A percentile compares a stretch with the other conserved stretches of the same genome.
Evolutionary conservation across 1,140 invertebrate species (phyloP).

Genomic region (Cataglyphis hispanica): DNA sequence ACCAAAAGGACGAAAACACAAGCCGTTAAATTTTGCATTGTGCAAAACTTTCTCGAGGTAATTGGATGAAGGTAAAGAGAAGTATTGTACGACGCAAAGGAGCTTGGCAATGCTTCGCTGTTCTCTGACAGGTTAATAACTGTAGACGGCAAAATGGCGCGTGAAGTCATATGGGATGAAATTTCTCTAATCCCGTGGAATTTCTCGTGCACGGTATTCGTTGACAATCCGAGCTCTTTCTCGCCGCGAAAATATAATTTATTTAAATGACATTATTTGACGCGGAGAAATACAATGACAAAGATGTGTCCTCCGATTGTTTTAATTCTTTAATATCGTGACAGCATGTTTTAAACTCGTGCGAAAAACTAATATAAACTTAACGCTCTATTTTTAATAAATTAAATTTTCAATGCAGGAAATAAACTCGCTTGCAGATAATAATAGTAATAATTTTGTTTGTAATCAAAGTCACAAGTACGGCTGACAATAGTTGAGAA

Average conservation of each 20-base stretch:
- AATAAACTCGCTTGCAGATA: no score
- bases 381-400: no score
- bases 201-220: conserved; percentile 13
- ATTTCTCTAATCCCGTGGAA: conserved; percentile 45
- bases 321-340: neutral
- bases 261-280: conserved; percentile 41
- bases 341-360: neutral
- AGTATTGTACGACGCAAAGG: conserved; percentile 42
- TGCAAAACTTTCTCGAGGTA: conserved; percentile 47
- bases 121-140: conserved; percentile 53
- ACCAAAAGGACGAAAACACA: neutral
- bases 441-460: no score
- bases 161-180: neutral
- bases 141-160: conserved; percentile 25
- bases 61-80: conserved; percentile 37
- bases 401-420: neutral
- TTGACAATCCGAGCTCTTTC: conserved; percentile 11
- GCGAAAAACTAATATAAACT: neutral
- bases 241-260: conserved; percentile 30
- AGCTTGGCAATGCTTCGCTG: conserved; percentile 38
- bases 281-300: neutral
- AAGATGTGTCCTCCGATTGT: neutral
- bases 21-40: neutral
- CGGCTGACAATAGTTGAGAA: no score
- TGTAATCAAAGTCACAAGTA: no score